A percentile compares a stretch with the other conserved stretches of the same genome.
These are phyloP conservation scores for Lissocephala sabroskyi DNA, from an alignment of 2,888 invertebrate genomes.

Conservation along the genomic window DNA sequence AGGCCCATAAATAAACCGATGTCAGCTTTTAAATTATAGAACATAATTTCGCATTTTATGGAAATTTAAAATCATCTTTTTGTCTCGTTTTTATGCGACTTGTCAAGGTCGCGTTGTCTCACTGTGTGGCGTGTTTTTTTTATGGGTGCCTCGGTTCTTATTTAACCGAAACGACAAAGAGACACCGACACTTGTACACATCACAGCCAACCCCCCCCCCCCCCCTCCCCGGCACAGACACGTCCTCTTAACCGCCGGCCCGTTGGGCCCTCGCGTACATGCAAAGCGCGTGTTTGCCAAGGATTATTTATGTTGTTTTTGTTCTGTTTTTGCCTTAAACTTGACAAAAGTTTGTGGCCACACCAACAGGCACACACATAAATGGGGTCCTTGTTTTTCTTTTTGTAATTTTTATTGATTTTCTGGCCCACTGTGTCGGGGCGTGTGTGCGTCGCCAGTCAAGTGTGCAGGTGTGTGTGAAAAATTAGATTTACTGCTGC, in stretches of 20 bases:
- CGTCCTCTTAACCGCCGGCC: no score
- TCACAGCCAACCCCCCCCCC: neutral
- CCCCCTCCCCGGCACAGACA: no score
- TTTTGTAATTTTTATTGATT: slow-evolving; percentile 10
- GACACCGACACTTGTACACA: slow-evolving; percentile 3
- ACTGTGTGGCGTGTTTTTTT: no score
- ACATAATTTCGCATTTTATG: no score
- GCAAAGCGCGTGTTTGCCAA: slow-evolving; percentile 15
- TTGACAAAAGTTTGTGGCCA: slow-evolving; percentile 38
- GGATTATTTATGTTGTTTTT: slow-evolving; percentile 36
- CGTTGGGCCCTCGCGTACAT: neutral
- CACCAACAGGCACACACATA: slow-evolving; percentile 4
- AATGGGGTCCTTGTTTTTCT: neutral
- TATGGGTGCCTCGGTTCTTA: no score
- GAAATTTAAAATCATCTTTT: no score
- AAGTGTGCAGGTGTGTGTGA: neutral
- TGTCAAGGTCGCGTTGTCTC: no score
- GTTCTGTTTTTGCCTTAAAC: slow-evolving; percentile 34
- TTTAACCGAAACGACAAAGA: slow-evolving; percentile 10
- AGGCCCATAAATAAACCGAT: no score
- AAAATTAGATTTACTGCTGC: slow-evolving; percentile 5
- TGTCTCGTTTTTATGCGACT: no score
- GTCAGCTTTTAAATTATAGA: no score
- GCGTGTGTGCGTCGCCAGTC: neutral
- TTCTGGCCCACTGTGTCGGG: neutral